Conservation (phyloP, 1,140 invertebrate genomes). For the Dendrolimus kikuchii region DNA sequence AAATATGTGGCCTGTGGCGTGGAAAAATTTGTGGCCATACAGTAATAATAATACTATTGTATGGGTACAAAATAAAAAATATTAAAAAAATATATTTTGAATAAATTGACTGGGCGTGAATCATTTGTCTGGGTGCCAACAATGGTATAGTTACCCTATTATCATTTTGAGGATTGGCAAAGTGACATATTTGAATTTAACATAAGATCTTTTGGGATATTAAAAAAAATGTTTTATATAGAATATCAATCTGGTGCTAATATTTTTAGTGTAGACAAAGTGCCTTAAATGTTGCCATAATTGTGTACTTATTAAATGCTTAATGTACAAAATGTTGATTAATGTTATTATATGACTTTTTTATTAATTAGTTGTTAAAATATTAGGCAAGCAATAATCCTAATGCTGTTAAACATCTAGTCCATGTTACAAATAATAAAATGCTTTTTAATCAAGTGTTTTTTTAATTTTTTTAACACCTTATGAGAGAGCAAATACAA, state of each 20-base stretch:
- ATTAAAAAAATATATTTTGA: too few relatives aligned
- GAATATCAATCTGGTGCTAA: conserved; percentile 24
- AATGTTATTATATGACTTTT: conserved; percentile 40
- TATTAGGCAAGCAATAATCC: conserved; percentile 27
- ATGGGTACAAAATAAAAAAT: too few relatives aligned
- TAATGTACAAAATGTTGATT: conserved; percentile 45
- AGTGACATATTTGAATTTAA: too few relatives aligned
- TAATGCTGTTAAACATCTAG: conserved; percentile 54
- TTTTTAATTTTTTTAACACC: conserved; percentile 16
- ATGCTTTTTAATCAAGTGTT: conserved; percentile 36
- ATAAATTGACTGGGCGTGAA: too few relatives aligned
- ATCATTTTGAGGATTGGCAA: too few relatives aligned
- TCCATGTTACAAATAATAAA: conserved; percentile 48
- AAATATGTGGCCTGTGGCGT: too few relatives aligned
- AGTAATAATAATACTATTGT: too few relatives aligned
- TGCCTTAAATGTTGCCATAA: conserved; percentile 40
- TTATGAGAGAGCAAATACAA: conserved; percentile 1
- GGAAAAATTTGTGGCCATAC: too few relatives aligned
- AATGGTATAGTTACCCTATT: too few relatives aligned
- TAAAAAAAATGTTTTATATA: conserved; percentile 9
- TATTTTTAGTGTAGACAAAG: conserved; percentile 10
- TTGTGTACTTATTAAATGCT: conserved; percentile 34
- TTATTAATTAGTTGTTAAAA: conserved; percentile 23
- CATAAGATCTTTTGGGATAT: neutral
- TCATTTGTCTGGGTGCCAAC: too few relatives aligned